A percentile compares a stretch with the other conserved stretches of the same genome.
Evolutionary conservation across 2,888 invertebrate species (phyloP).

Genomic region (Tineola bisselliella): DNA sequence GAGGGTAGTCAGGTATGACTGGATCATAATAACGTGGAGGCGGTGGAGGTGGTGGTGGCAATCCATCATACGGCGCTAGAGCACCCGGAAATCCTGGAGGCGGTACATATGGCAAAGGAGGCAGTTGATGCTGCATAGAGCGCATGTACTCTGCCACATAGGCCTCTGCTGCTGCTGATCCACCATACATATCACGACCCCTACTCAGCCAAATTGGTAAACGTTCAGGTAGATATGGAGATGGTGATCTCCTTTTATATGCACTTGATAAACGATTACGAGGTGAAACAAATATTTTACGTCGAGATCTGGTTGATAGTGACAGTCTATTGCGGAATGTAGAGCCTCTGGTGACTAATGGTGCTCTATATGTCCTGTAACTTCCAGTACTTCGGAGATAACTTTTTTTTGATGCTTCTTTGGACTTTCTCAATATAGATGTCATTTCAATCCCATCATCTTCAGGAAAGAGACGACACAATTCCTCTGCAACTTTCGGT

Average conservation of each 20-base stretch:
- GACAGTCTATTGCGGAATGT: slow-evolving; percentile 63
- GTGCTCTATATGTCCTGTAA: slow-evolving; percentile 59
- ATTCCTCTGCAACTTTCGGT: slow-evolving; percentile 92
- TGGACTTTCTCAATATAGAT: slow-evolving; percentile 84
- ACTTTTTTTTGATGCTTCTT: slow-evolving; percentile 79
- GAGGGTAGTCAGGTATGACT: slow-evolving; percentile 79
- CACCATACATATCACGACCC: slow-evolving; percentile 49
- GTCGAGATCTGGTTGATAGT: slow-evolving; percentile 59
- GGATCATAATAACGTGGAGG: slow-evolving; percentile 77
- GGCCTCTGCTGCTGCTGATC: slow-evolving; percentile 78
- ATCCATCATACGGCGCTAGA: slow-evolving; percentile 66
- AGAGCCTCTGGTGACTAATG: slow-evolving; percentile 47
- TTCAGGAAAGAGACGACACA: slow-evolving; percentile 92
- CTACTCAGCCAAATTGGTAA: slow-evolving; percentile 73
- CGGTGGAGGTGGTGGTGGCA: slow-evolving; percentile 76
- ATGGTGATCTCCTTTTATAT: slow-evolving; percentile 68
- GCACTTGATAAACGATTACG: slow-evolving; percentile 69
- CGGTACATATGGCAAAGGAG: slow-evolving; percentile 85
- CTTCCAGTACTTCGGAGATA: slow-evolving; percentile 62
- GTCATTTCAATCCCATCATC: slow-evolving; percentile 93
- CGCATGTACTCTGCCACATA: slow-evolving; percentile 91
- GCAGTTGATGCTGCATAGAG: slow-evolving; percentile 85
- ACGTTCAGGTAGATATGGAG: slow-evolving; percentile 69
- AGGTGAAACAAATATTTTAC: slow-evolving; percentile 72
- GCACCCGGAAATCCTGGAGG: slow-evolving; percentile 62